Conservation (phyloP, 1,140 invertebrate species). For the Helicoverpa armigera region DNA sequence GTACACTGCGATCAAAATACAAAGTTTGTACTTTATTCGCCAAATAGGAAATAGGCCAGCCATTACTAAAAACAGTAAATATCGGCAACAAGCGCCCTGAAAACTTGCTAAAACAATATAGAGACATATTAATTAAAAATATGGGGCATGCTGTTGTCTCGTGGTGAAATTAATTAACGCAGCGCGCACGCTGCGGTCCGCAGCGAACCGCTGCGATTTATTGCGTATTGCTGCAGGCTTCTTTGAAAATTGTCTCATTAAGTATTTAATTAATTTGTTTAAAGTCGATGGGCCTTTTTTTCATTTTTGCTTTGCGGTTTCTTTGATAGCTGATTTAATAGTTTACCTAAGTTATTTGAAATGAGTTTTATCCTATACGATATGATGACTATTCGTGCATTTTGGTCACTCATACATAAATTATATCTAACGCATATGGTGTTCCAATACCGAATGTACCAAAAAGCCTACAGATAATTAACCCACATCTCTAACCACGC, state of each 20-base stretch:
- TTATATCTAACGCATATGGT: too few relatives aligned
- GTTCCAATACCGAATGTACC: too few relatives aligned
- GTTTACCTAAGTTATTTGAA: too few relatives aligned
- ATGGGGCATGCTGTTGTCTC: slow-evolving; percentile 25
- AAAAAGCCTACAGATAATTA: too few relatives aligned
- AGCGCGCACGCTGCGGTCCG: slow-evolving; percentile 22
- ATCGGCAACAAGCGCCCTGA: not conserved
- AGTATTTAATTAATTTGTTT: slow-evolving; percentile 32
- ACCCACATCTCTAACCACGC: too few relatives aligned
- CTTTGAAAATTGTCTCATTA: slow-evolving; percentile 29
- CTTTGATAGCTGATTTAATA: not conserved
- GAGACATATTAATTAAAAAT: slow-evolving; percentile 50
- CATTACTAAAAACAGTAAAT: slow-evolving; percentile 1
- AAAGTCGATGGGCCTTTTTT: not conserved
- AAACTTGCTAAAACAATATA: slow-evolving; percentile 34
- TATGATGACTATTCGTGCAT: too few relatives aligned
- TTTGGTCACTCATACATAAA: too few relatives aligned
- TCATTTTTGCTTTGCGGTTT: not conserved
- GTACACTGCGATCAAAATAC: too few relatives aligned
- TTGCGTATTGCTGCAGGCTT: slow-evolving; percentile 16
- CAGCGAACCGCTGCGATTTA: slow-evolving; percentile 36
- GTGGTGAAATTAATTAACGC: slow-evolving; percentile 44
- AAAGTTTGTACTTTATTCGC: too few relatives aligned
- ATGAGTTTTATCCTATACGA: too few relatives aligned
- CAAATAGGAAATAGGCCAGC: too few relatives aligned